These are phyloP conservation scores for Formicarius rufipectus DNA, from an alignment of 2,113 vertebrate species.

Conservation along the genomic window DNA sequence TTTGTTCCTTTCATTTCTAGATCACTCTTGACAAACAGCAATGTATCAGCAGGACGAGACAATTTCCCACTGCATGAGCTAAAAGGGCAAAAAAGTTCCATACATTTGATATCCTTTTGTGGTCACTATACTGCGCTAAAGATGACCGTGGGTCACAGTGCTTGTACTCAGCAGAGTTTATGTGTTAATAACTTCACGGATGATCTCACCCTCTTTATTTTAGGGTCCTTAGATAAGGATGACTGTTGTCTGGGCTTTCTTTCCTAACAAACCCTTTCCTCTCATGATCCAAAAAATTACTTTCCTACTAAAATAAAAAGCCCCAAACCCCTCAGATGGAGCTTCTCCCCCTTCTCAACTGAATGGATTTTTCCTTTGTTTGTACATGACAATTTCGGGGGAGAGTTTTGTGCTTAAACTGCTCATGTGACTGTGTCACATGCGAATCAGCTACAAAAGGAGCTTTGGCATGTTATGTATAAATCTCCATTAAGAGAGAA, in stretches of 20 bases:
- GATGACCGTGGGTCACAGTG: slow-evolving; percentile 28
- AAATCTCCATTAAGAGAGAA: slow-evolving; percentile 53
- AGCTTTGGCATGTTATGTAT: slow-evolving; percentile 46
- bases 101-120: slow-evolving; percentile 61
- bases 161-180: neutral
- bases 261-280: neutral
- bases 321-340: neutral
- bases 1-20: slow-evolving; percentile 65
- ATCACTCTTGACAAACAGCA: slow-evolving; percentile 57
- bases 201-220: slow-evolving; percentile 30
- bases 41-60: slow-evolving; percentile 57
- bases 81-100: slow-evolving; percentile 50
- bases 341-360: slow-evolving; percentile 22
- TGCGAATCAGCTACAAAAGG: slow-evolving; percentile 32
- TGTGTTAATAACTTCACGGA: neutral
- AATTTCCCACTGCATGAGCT: slow-evolving; percentile 43
- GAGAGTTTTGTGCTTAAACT: slow-evolving; percentile 52
- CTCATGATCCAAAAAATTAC: neutral
- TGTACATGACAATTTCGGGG: slow-evolving; percentile 13
- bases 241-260: neutral
- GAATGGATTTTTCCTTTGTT: slow-evolving; percentile 55
- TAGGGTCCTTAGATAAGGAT: neutral
- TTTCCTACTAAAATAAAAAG: neutral
- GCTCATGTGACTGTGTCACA: slow-evolving; percentile 53
- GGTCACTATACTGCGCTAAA: neutral